Base-by-base conservation (phyloP, 2,113 vertebrate genomes). In the Ailuropoda melanoleuca region DNA sequence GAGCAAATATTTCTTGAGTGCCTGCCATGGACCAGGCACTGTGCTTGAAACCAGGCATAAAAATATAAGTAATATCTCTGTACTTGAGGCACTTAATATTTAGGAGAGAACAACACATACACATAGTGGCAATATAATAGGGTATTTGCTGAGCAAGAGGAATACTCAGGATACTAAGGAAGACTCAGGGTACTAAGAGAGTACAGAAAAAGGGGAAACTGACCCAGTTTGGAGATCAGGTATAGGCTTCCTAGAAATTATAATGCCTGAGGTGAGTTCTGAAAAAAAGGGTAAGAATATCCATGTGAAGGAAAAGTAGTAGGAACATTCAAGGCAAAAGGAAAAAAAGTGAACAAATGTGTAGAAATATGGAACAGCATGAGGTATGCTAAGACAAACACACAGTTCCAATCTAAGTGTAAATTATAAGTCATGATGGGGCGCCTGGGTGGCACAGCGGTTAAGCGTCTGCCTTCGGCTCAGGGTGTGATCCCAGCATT, bases 41-140 rank as follows among this genome's bases (percentile, higher is more conserved):
- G 34, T 50, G 50, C 58, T 87, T 84, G 56, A 72, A 37, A 91
- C 19, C 56, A 26, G 48, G 18, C 15, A 77, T 60, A 93, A 88
- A 94, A 92, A 83, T 75, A 90, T 68, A 96, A 88, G 37, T 88
- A 9, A 91, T n/a, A 84, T 87, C 58, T 62, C 53, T 80, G 1
- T 19, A 72, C 9, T 37, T 43, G 17, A 81, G 31, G 8, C 19
- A 43, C 34, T 96, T 80, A 55, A 39, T 72, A 88, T 48, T 75
- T 89, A 68, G 29, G 90, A 39, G 9, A 66, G 43, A 74, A 72
- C 19, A 81, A 58, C 2, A 7, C 2, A 60, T 23, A 86, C 60
- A 90, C 24, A 55, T 64, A 37, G 8, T 50, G 37, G 34, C 37
- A 34, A 48, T 68, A 26, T 70, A 85, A 62, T 5, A 43, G 8